Base-by-base conservation (phyloP, 1,140 invertebrate genomes). In the Drosophila nikananu region DNA sequence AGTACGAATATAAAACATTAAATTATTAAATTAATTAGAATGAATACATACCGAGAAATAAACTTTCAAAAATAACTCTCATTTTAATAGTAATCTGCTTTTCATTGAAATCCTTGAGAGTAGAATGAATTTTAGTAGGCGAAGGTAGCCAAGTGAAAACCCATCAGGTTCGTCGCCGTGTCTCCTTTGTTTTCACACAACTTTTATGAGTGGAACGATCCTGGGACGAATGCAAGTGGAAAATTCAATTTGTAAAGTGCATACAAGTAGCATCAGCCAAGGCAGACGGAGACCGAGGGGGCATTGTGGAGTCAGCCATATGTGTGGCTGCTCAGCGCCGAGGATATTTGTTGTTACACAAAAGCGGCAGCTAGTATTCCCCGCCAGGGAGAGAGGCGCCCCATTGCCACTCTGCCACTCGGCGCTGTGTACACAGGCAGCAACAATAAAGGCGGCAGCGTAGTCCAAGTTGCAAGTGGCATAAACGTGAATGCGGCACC, bases 191-290 rank as follows among this genome's bases (percentile, higher is more conserved):
- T 75, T 77, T 57, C 13, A 60, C 62, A 30, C 27, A 19, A 52
- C 44, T 51, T 52, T 35, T 51, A 32, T 23, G 66, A 51, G 42
- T 41, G 65, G 19, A 42, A 30, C 19, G 37, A 41, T 52, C 65
- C 65, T 42, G 66, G 57, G 61, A 79, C 64, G 84, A 81, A 90
- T 81, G 86, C 75, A 74, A 90, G 81, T 90, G 86, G 86, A 89
- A 89, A 89, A 89, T 89, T 89, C 86, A 89, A 89, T 89, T 89
- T 89, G 86, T 80, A 90, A 90, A 89, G 86, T 89, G 86, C 86
- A 89, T 90, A 82, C 89, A 90, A 90, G 86, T 80, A 62, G 84
- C 83, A 79, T 61, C 70, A 61, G 62, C 54, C 77, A 30, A 58
- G 64, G 41, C 62, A 44, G 60, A 59, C 44, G 23, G 41, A 39